Percentiles rank a stretch among this genome's conserved stretches.
phyloP scores from a whole-genome alignment of 2,113 vertebrate genomes.

The Cyprinus carpio region DNA sequence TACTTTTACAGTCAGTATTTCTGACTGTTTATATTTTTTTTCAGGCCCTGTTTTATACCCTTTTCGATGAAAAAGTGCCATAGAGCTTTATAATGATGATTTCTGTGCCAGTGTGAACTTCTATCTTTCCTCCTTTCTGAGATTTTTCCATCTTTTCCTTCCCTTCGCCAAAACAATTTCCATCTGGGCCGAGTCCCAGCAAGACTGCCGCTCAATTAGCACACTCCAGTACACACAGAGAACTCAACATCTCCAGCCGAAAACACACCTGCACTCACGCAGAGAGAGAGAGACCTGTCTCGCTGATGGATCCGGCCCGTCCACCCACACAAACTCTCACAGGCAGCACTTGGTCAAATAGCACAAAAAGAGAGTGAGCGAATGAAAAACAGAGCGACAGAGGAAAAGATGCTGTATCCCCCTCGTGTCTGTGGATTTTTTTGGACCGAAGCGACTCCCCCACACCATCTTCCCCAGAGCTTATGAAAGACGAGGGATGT shows the following conservation, averaged over 20 bases:
- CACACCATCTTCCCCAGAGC: constrained; percentile 36
- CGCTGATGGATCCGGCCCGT: constrained; percentile 42
- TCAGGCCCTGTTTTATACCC: background rate
- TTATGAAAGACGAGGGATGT: constrained; percentile 51
- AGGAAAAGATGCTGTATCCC: constrained; percentile 24
- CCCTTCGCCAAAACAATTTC: constrained; percentile 64
- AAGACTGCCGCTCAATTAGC: constrained; percentile 71
- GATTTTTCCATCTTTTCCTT: constrained; percentile 10
- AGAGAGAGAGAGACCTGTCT: constrained; percentile 64
- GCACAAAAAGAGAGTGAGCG: constrained; percentile 43
- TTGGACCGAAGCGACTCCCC: constrained; percentile 24
- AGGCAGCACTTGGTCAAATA: constrained; percentile 47
- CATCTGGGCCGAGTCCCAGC: constrained; percentile 71
- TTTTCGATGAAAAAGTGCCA: background rate
- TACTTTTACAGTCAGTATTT: background rate
- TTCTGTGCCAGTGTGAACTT: background rate
- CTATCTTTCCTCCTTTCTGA: background rate
- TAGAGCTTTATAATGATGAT: background rate
- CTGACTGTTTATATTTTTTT: background rate
- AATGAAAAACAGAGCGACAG: constrained; percentile 13
- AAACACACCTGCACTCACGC: constrained; percentile 62
- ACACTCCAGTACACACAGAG: constrained; percentile 67
- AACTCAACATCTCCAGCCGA: constrained; percentile 13
- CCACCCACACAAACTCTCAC: constrained; percentile 54
- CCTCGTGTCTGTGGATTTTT: constrained; percentile 10